Conservation (phyloP, 2,888 invertebrate genomes). For the Tetropium fuscum region DNA sequence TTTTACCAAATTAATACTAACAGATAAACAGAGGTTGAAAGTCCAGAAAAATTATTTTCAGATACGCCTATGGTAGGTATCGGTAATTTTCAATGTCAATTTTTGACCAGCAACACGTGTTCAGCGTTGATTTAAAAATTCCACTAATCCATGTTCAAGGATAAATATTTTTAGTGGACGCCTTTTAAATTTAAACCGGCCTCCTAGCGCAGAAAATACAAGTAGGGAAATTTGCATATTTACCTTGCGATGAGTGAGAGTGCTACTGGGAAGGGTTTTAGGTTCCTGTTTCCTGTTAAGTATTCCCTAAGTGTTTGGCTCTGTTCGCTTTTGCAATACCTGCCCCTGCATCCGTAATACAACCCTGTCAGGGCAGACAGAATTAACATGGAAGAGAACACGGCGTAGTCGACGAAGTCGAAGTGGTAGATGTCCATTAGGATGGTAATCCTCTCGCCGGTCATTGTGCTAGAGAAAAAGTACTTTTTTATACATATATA, state of each 20-base stretch:
- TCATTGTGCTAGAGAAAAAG: too few relatives aligned
- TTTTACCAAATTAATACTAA: too few relatives aligned
- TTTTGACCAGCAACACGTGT: too few relatives aligned
- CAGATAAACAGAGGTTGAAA: too few relatives aligned
- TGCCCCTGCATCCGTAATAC: conserved; percentile 71
- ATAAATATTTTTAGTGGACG: too few relatives aligned
- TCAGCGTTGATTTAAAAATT: too few relatives aligned
- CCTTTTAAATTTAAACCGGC: too few relatives aligned
- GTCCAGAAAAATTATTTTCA: too few relatives aligned
- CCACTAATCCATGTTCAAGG: too few relatives aligned
- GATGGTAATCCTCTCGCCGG: conserved; percentile 7
- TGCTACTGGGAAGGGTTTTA: conserved; percentile 86
- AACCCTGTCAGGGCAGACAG: conserved; percentile 84
- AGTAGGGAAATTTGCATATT: conserved; percentile 10
- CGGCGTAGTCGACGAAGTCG: conserved; percentile 73
- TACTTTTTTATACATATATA: too few relatives aligned
- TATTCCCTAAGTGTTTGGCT: conserved; percentile 73
- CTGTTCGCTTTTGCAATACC: conserved; percentile 66
- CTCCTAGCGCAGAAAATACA: conserved; percentile 10
- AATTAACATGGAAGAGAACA: conserved; percentile 77
- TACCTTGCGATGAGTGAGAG: conserved; percentile 89
- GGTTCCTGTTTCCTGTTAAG: conserved; percentile 79
- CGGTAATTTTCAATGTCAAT: too few relatives aligned
- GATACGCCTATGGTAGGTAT: too few relatives aligned
- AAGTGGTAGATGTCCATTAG: conserved; percentile 51